Percentiles rank a stretch among this genome's conserved stretches.
Conservation (phyloP, 1,140 invertebrate genomes). For the Rhizoglyphus robini region DNA sequence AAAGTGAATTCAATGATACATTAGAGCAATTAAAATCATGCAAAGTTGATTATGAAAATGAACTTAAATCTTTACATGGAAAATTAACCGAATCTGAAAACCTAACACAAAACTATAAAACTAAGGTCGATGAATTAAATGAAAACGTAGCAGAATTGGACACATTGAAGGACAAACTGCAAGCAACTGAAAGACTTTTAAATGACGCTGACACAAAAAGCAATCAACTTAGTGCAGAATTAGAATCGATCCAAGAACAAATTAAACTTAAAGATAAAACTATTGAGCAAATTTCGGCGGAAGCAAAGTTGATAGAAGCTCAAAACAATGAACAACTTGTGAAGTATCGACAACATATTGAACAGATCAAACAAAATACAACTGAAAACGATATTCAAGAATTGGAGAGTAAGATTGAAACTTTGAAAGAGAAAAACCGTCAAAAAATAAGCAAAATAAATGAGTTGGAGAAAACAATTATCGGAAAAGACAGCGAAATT, state of each 20-base stretch:
- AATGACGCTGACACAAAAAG: background rate
- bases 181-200: background rate
- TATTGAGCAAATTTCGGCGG: too few relatives aligned
- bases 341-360: background rate
- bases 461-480: background rate
- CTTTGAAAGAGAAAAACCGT: background rate
- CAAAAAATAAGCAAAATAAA: background rate
- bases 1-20: constrained; percentile 5
- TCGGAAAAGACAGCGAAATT: background rate
- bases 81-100: background rate
- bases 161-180: background rate
- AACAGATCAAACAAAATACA: background rate
- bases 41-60: background rate
- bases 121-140: background rate
- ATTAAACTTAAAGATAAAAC: background rate
- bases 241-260: background rate
- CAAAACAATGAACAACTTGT: too few relatives aligned
- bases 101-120: background rate
- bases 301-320: too few relatives aligned
- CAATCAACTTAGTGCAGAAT: background rate
- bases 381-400: background rate
- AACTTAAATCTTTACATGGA: background rate
- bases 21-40: background rate
- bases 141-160: background rate
- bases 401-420: background rate